Conservation (phyloP, 2,888 invertebrate genomes). For the Geotrupes spiniger region DNA sequence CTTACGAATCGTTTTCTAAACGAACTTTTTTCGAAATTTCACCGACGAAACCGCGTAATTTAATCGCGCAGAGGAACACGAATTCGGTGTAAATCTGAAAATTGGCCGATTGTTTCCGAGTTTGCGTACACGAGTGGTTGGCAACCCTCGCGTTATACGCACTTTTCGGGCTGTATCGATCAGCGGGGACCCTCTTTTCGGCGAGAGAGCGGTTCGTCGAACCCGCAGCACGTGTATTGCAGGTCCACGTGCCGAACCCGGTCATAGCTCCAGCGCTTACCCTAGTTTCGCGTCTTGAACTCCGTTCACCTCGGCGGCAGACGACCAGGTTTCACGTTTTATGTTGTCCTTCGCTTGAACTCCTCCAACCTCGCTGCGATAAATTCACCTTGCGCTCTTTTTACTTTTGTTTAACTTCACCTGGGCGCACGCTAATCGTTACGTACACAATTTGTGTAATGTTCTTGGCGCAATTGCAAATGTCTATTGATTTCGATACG, state of each 20-base stretch:
- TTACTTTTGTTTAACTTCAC: no score
- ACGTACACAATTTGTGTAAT: no score
- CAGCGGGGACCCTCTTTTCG: slow-evolving; percentile 24
- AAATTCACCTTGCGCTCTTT: slow-evolving; percentile 2
- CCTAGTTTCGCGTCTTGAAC: slow-evolving; percentile 39
- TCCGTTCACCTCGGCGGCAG: slow-evolving; percentile 12
- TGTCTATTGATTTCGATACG: no score
- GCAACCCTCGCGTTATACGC: slow-evolving; percentile 1
- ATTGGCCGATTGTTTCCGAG: neutral
- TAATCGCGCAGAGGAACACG: no score
- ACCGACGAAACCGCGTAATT: no score
- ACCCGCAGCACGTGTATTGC: slow-evolving; percentile 40
- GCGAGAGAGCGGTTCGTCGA: slow-evolving; percentile 32
- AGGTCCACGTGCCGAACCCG: slow-evolving; percentile 42
- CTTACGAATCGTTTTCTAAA: no score
- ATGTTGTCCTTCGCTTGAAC: slow-evolving; percentile 3
- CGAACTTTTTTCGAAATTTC: no score
- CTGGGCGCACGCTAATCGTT: no score
- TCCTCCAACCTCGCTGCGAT: neutral
- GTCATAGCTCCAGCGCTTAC: slow-evolving; percentile 41
- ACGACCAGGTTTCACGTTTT: slow-evolving; percentile 2
- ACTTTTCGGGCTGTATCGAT: slow-evolving; percentile 28
- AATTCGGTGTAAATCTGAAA: neutral
- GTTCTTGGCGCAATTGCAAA: no score
- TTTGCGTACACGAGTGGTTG: neutral